Evolutionary conservation across 1,140 invertebrate genomes (phyloP).

Genomic region (Protaetia brevitarsis): DNA sequence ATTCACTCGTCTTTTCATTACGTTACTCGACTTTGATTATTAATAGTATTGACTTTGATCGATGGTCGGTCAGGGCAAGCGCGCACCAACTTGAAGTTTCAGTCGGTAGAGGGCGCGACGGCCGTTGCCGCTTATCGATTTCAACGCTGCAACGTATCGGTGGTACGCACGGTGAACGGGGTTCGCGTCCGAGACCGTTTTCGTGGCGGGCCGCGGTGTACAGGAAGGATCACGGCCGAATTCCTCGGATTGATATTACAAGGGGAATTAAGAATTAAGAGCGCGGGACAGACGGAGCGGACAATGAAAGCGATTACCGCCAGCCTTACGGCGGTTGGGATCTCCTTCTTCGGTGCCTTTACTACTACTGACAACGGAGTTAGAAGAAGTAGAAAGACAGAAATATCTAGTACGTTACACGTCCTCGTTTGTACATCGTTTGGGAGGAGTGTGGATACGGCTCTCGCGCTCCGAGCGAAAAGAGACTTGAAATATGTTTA

Average conservation of each 20-base stretch:
- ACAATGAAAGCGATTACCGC: no score
- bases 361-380: no score
- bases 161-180: not conserved
- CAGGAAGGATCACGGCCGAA: conserved; percentile 7
- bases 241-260: conserved; percentile 14
- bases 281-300: not conserved
- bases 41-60: conserved; percentile 47
- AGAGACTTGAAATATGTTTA: no score
- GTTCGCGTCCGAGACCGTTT: not conserved
- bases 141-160: conserved; percentile 1
- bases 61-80: conserved; percentile 27
- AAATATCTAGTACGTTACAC: no score
- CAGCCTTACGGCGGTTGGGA: no score
- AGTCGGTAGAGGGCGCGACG: not conserved
- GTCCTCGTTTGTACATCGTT: no score
- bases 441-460: not conserved
- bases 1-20: conserved; percentile 14
- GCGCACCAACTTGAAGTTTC: conserved; percentile 10
- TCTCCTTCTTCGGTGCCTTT: no score
- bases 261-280: conserved; percentile 10
- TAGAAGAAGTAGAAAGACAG: no score
- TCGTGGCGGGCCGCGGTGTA: no score
- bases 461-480: no score
- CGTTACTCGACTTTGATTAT: conserved; percentile 41
- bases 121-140: not conserved